A percentile compares a stretch with the other conserved stretches of the same genome.
phyloP scores from a whole-genome alignment of 2,113 vertebrate species.

The Embiotoca jacksoni region DNA sequence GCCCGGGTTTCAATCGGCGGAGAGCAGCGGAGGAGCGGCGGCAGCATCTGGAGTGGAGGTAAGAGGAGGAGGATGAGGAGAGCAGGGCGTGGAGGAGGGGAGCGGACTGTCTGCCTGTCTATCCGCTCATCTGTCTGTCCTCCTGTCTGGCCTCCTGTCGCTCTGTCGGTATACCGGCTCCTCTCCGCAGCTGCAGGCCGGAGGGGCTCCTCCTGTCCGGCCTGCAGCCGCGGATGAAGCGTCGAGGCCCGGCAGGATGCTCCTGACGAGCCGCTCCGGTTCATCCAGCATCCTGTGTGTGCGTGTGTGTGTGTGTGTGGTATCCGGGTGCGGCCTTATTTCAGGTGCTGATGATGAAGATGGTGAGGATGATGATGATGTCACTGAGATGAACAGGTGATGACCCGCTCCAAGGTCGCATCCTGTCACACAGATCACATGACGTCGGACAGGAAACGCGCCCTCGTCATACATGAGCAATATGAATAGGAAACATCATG shows the following conservation, averaged over 20 bases:
- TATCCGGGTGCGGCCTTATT: conserved; percentile 24
- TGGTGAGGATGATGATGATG: conserved; percentile 8
- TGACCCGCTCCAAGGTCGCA: conserved; percentile 13
- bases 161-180: neutral
- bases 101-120: conserved; percentile 14
- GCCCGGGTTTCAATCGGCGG: neutral
- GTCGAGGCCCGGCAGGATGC: conserved; percentile 37
- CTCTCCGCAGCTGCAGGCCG: conserved; percentile 6
- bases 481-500: no score
- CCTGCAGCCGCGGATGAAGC: conserved; percentile 18
- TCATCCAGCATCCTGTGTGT: conserved; percentile 9
- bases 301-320: conserved; percentile 10
- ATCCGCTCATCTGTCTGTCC: neutral
- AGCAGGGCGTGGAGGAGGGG: conserved; percentile 29
- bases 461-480: no score
- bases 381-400: conserved; percentile 14
- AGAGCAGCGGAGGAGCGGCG: conserved; percentile 34
- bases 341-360: neutral
- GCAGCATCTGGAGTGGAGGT: conserved; percentile 63
- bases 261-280: conserved; percentile 4
- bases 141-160: neutral
- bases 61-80: conserved; percentile 32
- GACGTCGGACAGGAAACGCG: no score
- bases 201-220: conserved; percentile 4
- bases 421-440: neutral